These are phyloP conservation scores for Speoplatyrhinus poulsoni DNA, from an alignment of 2,113 vertebrate genomes.

Conservation along the genomic window DNA sequence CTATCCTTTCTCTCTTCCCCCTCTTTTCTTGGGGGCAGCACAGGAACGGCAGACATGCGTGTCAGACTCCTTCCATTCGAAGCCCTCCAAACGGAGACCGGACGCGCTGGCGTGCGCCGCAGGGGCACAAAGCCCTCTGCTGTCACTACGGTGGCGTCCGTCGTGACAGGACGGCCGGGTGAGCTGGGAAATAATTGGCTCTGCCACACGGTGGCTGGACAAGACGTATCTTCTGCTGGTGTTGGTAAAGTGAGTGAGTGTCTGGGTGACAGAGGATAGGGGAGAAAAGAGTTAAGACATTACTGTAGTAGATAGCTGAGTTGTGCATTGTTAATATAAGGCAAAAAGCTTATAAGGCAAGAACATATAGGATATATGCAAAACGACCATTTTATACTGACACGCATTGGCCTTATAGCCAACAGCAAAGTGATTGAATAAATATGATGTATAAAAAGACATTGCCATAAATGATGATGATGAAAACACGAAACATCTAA, in stretches of 20 bases:
- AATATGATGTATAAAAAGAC: no score
- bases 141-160: constrained; percentile 17
- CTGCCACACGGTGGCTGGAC: background rate
- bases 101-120: constrained; percentile 14
- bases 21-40: background rate
- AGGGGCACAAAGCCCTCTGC: background rate
- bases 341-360: no score
- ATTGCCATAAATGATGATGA: no score
- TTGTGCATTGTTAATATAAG: no score
- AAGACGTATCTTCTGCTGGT: background rate
- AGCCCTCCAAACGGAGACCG: constrained; percentile 5
- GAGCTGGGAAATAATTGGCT: background rate
- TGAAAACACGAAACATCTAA: no score
- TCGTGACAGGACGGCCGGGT: constrained; percentile 21
- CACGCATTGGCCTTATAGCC: no score
- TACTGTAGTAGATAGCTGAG: background rate
- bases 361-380: no score
- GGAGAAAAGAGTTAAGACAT: background rate
- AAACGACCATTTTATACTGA: no score
- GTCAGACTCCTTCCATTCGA: constrained; percentile 1
- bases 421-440: no score
- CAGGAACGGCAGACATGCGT: background rate
- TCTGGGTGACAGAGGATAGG: background rate
- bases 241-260: background rate
- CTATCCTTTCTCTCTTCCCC: background rate